Base-by-base conservation (phyloP, 23 tunicate genomes). In the Corella eumyota region DNA sequence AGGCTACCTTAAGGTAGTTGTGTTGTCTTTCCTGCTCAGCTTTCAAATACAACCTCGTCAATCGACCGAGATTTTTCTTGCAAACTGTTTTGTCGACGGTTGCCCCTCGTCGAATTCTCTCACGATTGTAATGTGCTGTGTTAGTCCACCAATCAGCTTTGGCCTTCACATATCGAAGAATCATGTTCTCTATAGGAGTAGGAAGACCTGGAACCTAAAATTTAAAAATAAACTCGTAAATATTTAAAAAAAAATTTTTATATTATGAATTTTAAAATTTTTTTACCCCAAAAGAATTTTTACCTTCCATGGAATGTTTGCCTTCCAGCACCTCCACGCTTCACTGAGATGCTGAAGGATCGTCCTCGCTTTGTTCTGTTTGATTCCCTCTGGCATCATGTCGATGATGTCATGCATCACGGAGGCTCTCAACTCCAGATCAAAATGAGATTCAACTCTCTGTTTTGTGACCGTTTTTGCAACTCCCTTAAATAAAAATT, bases 141-240 rank as follows among this genome's bases (percentile, higher is more conserved):
- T 92, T 92, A 45, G 98, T 92, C 98, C 98, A 92, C 98, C 98
- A 92, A 61, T 92, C 98, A 37, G 98, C 98, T 64, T 92, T 92
- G 54, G 98, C 84, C 54, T 92, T 92, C 60, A 92, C 98, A 36
- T 92, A 92, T 19, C 98, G 76, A 33, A 92, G 64, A 61, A 92
- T 92, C 98, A 92, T 92, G 76, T 83, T 92, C 55, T 92, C 98
- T 25, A 92, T 83, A 0, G 98, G 93, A 0, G 98, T 79, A 1
- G 98, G 98, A n/a, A 92, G 50, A 5, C 98, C 98, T 5, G 98
- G 98, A 15, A 88, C 94, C 90, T 80, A 62, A 6, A 48, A 0
- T 37, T 24, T 1, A 36, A 13, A 11, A 13, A 9, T 40, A 11
- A 40, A 11, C 48, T 40, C 15, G 15, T 40, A 11, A 40, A 40